Percentiles rank a stretch among this genome's conserved stretches.
Conservation (phyloP, 1,140 invertebrate genomes). For the honey bee (Apis mellifera) region DNA sequence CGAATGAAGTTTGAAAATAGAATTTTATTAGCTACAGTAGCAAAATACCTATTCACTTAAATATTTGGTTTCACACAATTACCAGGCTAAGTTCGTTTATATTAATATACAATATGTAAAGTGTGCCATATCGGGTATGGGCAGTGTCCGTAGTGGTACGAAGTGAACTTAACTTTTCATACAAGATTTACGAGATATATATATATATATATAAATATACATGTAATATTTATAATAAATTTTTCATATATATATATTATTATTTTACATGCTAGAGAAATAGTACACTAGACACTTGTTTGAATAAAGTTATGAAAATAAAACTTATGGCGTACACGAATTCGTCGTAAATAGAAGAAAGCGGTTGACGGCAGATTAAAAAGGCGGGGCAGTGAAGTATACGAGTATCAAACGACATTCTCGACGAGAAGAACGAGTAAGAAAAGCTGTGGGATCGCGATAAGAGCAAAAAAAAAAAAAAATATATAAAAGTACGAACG, state of each 20-base stretch:
- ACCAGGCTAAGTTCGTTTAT: constrained; percentile 75
- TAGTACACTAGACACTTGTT: constrained; percentile 68
- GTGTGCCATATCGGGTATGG: constrained; percentile 76
- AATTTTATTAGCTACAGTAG: constrained; percentile 77
- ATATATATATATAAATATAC: constrained; percentile 59
- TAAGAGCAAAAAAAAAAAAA: neutral
- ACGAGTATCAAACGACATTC: constrained; percentile 27
- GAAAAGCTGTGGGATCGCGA: neutral
- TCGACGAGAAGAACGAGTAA: constrained; percentile 9
- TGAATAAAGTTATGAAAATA: constrained; percentile 61
- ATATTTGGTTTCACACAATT: constrained; percentile 80
- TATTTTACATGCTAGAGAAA: constrained; percentile 72
- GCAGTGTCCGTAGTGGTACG: constrained; percentile 76
- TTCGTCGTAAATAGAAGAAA: constrained; percentile 36
- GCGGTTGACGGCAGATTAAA: constrained; percentile 38
- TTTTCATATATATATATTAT: constrained; percentile 69
- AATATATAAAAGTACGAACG: neutral
- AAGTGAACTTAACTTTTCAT: constrained; percentile 67
- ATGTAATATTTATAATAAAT: constrained; percentile 43
- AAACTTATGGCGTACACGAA: constrained; percentile 36
- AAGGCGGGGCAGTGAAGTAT: constrained; percentile 27
- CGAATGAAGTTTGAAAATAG: constrained; percentile 68
- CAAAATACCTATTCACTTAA: constrained; percentile 79
- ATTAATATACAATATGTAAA: constrained; percentile 80
- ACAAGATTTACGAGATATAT: constrained; percentile 67